A percentile compares a stretch with the other conserved stretches of the same genome.
phyloP scores from a whole-genome alignment of 2,888 invertebrate species.

The Desoria tigrina region DNA sequence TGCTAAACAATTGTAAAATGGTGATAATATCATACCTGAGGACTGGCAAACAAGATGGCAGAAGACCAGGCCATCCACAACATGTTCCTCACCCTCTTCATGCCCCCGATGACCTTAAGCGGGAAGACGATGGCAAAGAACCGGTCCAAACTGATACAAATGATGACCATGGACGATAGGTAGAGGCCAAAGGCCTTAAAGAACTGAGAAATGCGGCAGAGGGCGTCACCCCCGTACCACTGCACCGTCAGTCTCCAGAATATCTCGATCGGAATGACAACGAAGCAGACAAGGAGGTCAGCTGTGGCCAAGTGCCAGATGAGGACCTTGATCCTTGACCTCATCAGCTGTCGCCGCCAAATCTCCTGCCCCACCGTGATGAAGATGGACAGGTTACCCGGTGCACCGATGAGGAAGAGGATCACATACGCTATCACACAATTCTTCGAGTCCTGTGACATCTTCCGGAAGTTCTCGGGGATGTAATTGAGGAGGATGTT shows the following conservation, averaged over 20 bases:
- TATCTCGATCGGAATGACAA: conserved; percentile 66
- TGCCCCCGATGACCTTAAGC: conserved; percentile 67
- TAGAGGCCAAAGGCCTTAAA: conserved; percentile 76
- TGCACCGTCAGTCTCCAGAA: conserved; percentile 72
- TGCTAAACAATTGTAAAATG: too few species aligned
- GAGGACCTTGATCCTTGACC: conserved; percentile 66
- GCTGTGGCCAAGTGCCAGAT: conserved; percentile 76
- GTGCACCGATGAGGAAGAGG: conserved; percentile 67
- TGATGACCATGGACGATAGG: conserved; percentile 72
- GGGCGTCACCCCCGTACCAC: conserved; percentile 73
- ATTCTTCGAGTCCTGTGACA: conserved; percentile 35
- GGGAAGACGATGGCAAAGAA: conserved; percentile 74
- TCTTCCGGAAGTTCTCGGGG: conserved; percentile 24
- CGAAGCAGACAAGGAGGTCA: conserved; percentile 76
- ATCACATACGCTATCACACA: conserved; percentile 66
- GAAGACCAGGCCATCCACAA: conserved; percentile 68
- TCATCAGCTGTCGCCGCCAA: conserved; percentile 63
- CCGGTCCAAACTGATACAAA: conserved; percentile 75
- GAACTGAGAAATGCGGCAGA: conserved; percentile 72
- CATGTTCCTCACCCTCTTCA: conserved; percentile 71
- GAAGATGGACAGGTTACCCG: conserved; percentile 73
- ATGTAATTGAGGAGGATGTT: conserved; percentile 1
- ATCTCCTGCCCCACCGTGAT: conserved; percentile 66
- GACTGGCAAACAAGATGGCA: conserved; percentile 68
- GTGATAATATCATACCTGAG: too few species aligned